A percentile compares a stretch with the other conserved stretches of the same genome.
These are phyloP conservation scores for Sebastes iracundus DNA, from an alignment of 2,797 vertebrate genomes.

Conservation along the genomic window DNA sequence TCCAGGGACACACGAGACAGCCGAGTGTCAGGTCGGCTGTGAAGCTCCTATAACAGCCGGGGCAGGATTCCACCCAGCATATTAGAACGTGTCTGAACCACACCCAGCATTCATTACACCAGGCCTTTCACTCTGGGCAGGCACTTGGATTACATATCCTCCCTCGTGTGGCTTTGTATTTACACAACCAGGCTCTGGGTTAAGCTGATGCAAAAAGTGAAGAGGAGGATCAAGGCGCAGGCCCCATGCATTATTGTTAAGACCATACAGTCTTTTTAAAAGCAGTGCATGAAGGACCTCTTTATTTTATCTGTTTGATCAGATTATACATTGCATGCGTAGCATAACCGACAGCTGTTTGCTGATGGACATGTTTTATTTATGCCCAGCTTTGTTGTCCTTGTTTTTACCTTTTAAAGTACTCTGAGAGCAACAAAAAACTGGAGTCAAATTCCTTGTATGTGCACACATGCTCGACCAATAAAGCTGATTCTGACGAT, in stretches of 20 bases:
- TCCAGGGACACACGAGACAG: neutral
- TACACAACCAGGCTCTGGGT: neutral
- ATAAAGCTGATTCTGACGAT: neutral
- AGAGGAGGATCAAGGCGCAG: neutral
- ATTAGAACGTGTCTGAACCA: conserved; percentile 69
- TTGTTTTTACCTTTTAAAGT: neutral
- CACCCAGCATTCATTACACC: conserved; percentile 47
- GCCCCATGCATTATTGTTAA: neutral
- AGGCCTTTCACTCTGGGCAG: conserved; percentile 13
- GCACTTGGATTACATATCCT: neutral
- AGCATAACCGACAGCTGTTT: conserved; percentile 1
- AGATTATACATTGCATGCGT: neutral
- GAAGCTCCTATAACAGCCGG: neutral
- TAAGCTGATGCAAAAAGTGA: neutral
- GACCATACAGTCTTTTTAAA: neutral
- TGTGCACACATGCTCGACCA: neutral
- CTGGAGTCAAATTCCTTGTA: neutral
- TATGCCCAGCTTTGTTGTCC: neutral
- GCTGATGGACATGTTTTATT: neutral
- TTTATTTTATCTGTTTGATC: neutral
- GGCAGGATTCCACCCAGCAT: conserved; percentile 62
- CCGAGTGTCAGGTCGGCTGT: neutral
- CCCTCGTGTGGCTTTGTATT: neutral
- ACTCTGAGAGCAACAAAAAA: neutral
- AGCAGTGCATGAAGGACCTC: neutral